phyloP scores from a whole-genome alignment of 2,797 vertebrate species.

The Champsocephalus esox region DNA sequence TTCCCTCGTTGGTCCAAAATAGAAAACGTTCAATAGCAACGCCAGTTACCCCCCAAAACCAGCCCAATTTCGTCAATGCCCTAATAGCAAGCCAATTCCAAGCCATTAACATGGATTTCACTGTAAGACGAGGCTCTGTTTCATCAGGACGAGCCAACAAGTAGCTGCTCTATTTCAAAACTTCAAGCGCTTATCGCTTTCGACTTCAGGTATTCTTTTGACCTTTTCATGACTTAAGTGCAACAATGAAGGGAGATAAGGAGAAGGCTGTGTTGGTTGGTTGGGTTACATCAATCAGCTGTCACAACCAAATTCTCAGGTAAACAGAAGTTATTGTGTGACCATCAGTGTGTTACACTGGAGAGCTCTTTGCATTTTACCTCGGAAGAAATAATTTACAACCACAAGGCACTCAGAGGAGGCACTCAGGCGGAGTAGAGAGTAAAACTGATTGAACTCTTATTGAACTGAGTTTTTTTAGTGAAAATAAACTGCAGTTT shows the following conservation, averaged over 20 bases:
- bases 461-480: not conserved
- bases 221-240: constrained; percentile 46
- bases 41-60: constrained; percentile 84
- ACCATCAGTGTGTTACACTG: not conserved
- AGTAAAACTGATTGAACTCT: not conserved
- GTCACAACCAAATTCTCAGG: constrained; percentile 51
- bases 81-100: constrained; percentile 77
- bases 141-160: constrained; percentile 67
- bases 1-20: constrained; percentile 90
- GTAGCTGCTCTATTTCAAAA: constrained; percentile 33
- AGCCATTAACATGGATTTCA: constrained; percentile 79
- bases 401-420: not conserved
- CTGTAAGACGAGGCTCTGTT: constrained; percentile 36
- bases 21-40: constrained; percentile 85
- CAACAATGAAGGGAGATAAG: constrained; percentile 60
- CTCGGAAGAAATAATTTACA: constrained; percentile 23
- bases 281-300: constrained; percentile 47
- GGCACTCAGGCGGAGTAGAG: not conserved
- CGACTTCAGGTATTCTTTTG: constrained; percentile 29
- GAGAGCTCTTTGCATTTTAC: constrained; percentile 26
- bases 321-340: constrained; percentile 52
- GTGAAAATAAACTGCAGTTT: not conserved
- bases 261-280: constrained; percentile 21
- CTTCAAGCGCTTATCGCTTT: constrained; percentile 3
- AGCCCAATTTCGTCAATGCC: constrained; percentile 82